Percentiles rank a stretch among this genome's conserved stretches.
phyloP scores from a whole-genome alignment of 2,888 invertebrate species.

The Latheticus oryzae region DNA sequence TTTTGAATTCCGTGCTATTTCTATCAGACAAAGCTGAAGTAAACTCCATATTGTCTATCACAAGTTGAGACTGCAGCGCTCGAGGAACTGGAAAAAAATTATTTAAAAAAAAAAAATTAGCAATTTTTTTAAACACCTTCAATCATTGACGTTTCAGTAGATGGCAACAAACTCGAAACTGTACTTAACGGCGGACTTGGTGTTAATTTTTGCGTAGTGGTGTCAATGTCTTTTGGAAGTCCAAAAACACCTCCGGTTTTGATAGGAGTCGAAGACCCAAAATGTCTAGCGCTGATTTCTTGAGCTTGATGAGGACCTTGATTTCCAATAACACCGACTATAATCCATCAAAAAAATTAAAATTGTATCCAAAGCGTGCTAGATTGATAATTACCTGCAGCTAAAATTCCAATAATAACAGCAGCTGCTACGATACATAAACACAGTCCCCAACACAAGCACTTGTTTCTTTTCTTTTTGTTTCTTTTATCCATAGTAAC shows the following conservation, averaged over 20 bases:
- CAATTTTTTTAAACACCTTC: conserved; percentile 69
- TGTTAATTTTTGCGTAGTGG: conserved; percentile 51
- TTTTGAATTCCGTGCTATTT: conserved; percentile 73
- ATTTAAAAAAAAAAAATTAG: too few species aligned
- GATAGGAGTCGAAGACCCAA: conserved; percentile 65
- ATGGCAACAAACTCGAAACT: conserved; percentile 58
- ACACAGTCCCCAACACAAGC: conserved; percentile 77
- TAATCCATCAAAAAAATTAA: conserved; percentile 55
- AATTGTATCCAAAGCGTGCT: too few species aligned
- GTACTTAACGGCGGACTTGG: conserved; percentile 61
- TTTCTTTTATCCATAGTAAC: conserved; percentile 84
- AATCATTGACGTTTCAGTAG: conserved; percentile 68
- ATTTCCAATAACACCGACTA: conserved; percentile 77
- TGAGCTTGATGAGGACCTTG: conserved; percentile 72
- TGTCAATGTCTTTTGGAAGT: conserved; percentile 38
- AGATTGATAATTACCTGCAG: conserved; percentile 70
- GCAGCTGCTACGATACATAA: conserved; percentile 74
- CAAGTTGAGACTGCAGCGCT: conserved; percentile 76
- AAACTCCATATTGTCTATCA: conserved; percentile 75
- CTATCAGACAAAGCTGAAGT: conserved; percentile 70
- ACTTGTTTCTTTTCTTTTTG: conserved; percentile 74
- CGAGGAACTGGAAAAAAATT: conserved; percentile 70
- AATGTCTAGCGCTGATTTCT: conserved; percentile 72
- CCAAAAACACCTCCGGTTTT: conserved; percentile 66
- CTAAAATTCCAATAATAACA: conserved; percentile 78